Evolutionary conservation across 2,888 invertebrate species (phyloP), one percentile per base, ranked within the genome.

Genomic region (Eristalis pertinax): DNA sequence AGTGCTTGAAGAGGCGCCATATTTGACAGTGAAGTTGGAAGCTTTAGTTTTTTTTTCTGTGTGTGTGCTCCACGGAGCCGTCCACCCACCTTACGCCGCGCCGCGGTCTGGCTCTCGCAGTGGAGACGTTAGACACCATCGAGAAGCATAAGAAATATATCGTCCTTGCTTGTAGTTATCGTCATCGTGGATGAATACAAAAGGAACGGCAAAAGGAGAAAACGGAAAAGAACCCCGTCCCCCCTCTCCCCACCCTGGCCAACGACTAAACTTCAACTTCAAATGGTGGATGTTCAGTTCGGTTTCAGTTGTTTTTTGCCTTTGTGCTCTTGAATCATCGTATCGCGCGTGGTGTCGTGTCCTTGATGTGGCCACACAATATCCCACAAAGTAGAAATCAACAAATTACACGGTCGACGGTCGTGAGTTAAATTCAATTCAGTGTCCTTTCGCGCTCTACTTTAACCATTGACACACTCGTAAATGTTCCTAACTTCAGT

Each of bases 1-100:
- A 87, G 84, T n/a, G n/a, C 84, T 87, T 79, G 84, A 84, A 84
- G 79, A 87, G 84, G 76, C 79, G 84, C 84, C 84, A 84, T 83
- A 76, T 84, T 87, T 84, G 79, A 79, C 79, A 87, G 84, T 19
- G 50, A 60, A 80, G 67, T 87, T 76, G 43, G 76, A 76, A 87
- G 87, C 87, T 87, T 87, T 87, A n/a, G n/a, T n/a, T n/a, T n/a
- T n/a, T n/a, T n/a, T n/a, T n/a, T n/a, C n/a, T 84, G 1, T 4
- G 4, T 76, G 13, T 64, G 64, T 41, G 22, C 63, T 69, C 50
- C 32, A 29, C n/a, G 41, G 72, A 1, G 8, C 38, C 63, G 26
- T 7, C 32, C 32, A 10, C 32, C 32, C 10, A 0, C 32, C 32
- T 10, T 5, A 29, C 29, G 5, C 29, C 5, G 4, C 29, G 29